Evolutionary conservation across 2,888 invertebrate species (phyloP).

Genomic region (Drosophila mettleri): DNA sequence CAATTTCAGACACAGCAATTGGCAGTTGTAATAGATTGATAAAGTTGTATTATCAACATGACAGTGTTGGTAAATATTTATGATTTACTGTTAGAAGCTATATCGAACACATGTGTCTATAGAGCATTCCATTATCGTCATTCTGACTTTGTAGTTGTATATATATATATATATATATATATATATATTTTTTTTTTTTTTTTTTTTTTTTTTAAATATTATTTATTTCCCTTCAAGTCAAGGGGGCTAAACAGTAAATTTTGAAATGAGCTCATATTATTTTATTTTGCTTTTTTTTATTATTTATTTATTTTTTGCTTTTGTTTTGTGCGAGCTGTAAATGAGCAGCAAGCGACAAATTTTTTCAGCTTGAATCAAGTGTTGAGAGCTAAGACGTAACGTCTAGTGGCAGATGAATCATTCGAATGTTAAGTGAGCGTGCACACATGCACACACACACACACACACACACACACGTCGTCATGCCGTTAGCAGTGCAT

Average conservation of each 20-base stretch:
- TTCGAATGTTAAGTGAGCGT: slow-evolving; percentile 3
- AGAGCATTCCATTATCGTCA: slow-evolving; percentile 8
- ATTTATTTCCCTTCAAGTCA: slow-evolving; percentile 33
- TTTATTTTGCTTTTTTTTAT: not conserved
- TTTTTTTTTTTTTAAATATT: slow-evolving; percentile 14
- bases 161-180: too few relatives aligned
- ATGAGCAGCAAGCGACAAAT: slow-evolving; percentile 45
- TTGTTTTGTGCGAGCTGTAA: slow-evolving; percentile 27
- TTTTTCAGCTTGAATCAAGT: slow-evolving; percentile 53
- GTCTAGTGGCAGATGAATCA: slow-evolving; percentile 40
- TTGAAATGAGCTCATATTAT: slow-evolving; percentile 44
- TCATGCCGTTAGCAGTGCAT: slow-evolving; percentile 30
- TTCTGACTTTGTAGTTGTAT: not conserved
- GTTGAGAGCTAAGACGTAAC: slow-evolving; percentile 12
- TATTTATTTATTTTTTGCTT: not conserved
- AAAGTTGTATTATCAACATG: not conserved
- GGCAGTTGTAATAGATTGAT: slow-evolving; percentile 1
- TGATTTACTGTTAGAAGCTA: not conserved
- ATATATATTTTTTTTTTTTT: slow-evolving; percentile 9
- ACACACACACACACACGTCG: not conserved
- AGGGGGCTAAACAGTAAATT: slow-evolving; percentile 23
- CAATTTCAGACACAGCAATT: not conserved
- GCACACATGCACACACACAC: not conserved
- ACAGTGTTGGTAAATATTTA: slow-evolving; percentile 5
- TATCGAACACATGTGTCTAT: not conserved